Conservation (phyloP, 2,888 invertebrate species). For the Cyclophora albipunctata region DNA sequence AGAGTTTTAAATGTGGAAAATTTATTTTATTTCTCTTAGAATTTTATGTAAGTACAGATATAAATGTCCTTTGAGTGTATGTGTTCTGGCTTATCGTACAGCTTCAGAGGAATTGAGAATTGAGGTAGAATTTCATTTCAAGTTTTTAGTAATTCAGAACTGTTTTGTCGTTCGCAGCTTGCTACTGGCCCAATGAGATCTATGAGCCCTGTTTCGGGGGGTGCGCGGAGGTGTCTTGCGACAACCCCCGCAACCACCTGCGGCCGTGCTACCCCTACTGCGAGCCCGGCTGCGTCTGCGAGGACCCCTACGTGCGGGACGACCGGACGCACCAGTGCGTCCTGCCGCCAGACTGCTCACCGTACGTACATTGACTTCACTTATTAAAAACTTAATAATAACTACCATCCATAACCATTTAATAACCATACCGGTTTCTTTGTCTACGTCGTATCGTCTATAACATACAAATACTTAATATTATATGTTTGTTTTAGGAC, state of each 20-base stretch:
- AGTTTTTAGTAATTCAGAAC: background rate
- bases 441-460: too few species aligned
- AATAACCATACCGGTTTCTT: too few species aligned
- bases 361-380: conserved; percentile 32
- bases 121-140: too few species aligned
- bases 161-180: conserved; percentile 35
- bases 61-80: background rate
- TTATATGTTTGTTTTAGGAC: conserved; percentile 38
- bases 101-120: too few species aligned
- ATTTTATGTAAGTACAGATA: background rate
- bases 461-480: background rate
- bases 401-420: too few species aligned
- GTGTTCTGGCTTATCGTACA: too few species aligned
- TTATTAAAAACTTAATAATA: too few species aligned
- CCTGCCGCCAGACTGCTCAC: conserved; percentile 62
- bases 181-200: conserved; percentile 63
- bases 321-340: conserved; percentile 67
- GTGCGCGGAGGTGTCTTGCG: conserved; percentile 65
- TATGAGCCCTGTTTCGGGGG: conserved; percentile 68
- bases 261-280: conserved; percentile 69
- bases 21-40: conserved; percentile 2
- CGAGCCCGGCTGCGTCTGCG: conserved; percentile 66
- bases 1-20: conserved; percentile 14
- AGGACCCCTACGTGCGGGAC: conserved; percentile 63
- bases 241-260: conserved; percentile 64